Evolutionary conservation across 1,140 invertebrate genomes (phyloP).

Genomic region (Megalopta genalis): DNA sequence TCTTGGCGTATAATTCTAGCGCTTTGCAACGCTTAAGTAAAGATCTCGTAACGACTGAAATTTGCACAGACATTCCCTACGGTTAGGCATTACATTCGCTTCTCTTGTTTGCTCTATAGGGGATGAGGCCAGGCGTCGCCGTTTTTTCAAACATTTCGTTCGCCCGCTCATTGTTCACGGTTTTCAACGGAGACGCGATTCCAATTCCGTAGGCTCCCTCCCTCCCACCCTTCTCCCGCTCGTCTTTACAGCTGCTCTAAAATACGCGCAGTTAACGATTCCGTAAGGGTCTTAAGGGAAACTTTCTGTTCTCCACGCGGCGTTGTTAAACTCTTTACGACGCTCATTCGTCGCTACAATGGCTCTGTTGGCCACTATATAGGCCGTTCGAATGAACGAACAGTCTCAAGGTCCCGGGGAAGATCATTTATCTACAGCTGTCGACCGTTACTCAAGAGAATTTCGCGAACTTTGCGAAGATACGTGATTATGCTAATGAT

Average conservation of each 20-base stretch:
- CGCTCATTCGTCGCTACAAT: constrained; percentile 73
- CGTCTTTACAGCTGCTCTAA: constrained; percentile 68
- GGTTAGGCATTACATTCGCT: background rate
- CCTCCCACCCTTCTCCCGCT: constrained; percentile 13
- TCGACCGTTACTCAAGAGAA: constrained; percentile 61
- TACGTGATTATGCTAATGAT: constrained; percentile 61
- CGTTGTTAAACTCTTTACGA: constrained; percentile 75
- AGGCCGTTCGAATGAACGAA: constrained; percentile 66
- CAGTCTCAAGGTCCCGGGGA: constrained; percentile 60
- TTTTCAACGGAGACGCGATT: constrained; percentile 48
- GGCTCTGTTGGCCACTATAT: constrained; percentile 59
- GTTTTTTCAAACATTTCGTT: constrained; percentile 31
- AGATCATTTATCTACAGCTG: constrained; percentile 66
- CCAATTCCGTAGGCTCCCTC: constrained; percentile 43
- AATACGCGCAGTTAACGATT: constrained; percentile 74
- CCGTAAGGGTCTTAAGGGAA: constrained; percentile 68
- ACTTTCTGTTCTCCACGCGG: constrained; percentile 63
- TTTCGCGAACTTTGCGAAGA: constrained; percentile 52
- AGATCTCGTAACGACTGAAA: background rate
- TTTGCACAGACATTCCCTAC: background rate
- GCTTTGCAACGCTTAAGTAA: background rate
- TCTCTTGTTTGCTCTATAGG: background rate
- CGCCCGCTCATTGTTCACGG: background rate
- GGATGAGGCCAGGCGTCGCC: background rate
- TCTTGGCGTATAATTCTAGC: background rate